Evolutionary conservation across 2,797 vertebrate species (phyloP), one percentile per base, ranked within the genome.

Genomic region (Linurgus olivaceus): DNA sequence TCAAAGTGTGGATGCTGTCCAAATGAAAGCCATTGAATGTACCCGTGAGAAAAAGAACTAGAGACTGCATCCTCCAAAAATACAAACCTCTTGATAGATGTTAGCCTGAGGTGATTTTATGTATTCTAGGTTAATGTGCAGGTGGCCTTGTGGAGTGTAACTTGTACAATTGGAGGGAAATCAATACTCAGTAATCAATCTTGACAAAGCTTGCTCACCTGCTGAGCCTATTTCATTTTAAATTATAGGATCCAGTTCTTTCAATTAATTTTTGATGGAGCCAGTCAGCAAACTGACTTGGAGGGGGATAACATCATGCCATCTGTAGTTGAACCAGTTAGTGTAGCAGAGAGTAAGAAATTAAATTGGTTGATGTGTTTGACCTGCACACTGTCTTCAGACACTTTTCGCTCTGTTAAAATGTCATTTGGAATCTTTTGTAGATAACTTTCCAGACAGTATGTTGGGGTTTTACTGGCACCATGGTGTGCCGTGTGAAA

Each of bases 131-230:
- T 94, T 96, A 91, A 93, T 48, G 50, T 84, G 59, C 48, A 82
- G 76, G 70, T 82, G 73, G 93, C 61, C 70, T 84, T 68, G 50
- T 52, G 52, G 67, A 91, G 94, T 82, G 88, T 67, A 89, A 87
- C 86, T 94, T 93, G 48, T 76, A 88, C 83, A 57, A 59, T 28
- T 44, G 73, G 54, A 86, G 61, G 51, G 73, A 96, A 96, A 95
- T 97, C 90, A 93, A 95, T 93, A 74, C 89, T 88, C 75, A 44
- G 95, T 95, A 93, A 97, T 94, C 89, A 88, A 1, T 96, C 91
- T 86, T 83, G 67, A 93, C 57, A 94, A 94, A 92, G 45, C 82
- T 96, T 94, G 71, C 51, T 91, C 83, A 80, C 92, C 94, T 91
- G 90, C 94, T 97, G 94, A 93, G 90, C 21, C 86, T 92, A 54